Evolutionary conservation across 1,140 invertebrate species (phyloP).

Genomic region (Penaeus indicus): DNA sequence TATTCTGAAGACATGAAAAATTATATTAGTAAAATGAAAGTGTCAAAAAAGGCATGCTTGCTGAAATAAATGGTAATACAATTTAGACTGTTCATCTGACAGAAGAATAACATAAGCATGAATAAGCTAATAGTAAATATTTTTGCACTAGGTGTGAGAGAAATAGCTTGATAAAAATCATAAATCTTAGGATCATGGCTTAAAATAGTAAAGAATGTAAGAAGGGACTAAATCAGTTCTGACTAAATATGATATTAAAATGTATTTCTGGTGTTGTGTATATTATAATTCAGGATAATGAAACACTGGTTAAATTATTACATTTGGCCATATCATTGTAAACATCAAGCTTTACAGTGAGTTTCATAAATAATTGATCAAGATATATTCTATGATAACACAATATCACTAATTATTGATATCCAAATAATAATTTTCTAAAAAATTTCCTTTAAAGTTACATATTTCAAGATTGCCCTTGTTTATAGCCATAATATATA

Average conservation of each 20-base stretch:
- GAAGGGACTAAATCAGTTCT: neutral
- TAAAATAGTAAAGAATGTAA: no score
- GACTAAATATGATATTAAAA: neutral
- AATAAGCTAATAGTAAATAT: no score
- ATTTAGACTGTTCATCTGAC: no score
- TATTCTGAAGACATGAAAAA: no score
- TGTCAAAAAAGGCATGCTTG: no score
- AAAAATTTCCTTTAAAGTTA: conserved; percentile 44
- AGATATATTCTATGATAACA: conserved; percentile 62
- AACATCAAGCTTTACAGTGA: conserved; percentile 65
- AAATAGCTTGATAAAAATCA: no score
- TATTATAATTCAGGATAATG: conserved; percentile 13
- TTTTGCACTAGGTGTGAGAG: no score
- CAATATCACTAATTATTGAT: conserved; percentile 61
- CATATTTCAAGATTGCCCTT: conserved; percentile 49
- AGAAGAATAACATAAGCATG: no score
- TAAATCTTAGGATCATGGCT: no score
- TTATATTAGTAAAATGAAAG: no score
- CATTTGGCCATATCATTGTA: conserved; percentile 64
- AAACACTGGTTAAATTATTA: conserved; percentile 59
- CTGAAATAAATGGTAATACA: no score
- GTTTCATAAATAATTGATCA: conserved; percentile 63
- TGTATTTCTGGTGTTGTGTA: no score
- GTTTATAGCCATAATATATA: conserved; percentile 35
- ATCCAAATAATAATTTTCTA: conserved; percentile 55